Evolutionary conservation across 2,888 invertebrate genomes (phyloP), one percentile per base, ranked within the genome.

Genomic region (Lepidocyrtinus sp.): DNA sequence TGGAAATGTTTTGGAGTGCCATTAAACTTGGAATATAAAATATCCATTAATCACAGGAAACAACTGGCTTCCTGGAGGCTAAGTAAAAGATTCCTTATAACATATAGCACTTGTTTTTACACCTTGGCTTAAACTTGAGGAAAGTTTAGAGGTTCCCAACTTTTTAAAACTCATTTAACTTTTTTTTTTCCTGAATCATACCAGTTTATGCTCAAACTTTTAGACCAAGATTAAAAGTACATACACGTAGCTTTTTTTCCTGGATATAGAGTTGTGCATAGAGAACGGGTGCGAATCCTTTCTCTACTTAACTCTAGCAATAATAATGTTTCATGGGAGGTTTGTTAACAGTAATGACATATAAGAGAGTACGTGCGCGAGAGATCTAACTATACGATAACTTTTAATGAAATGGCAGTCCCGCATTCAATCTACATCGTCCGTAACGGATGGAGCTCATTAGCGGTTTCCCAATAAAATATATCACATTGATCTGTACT

Each of bases 401-500:
- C 69, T 69, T 75, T 75, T 75, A 75, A 75, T 75, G 75, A 45
- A 69, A 75, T 68, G 27, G 15, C 24, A 46, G 22, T 7, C 1
- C 50, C 55, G 55, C 55, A 55, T 55, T 55, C 55, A 55, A 36
- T 55, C 55, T 55, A 55, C 17, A 55, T 55, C 55, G 55, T 19
- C 26, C 62, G 69, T 59, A 79, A 74, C 79, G 79, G 79, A 79
- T 79, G 79, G 68, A 71, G 73, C 79, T 79, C 79, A 79, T 79
- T 79, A 79, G 79, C 24, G 79, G 73, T 69, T 79, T 64, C 73
- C 67, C 69, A 73, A 73, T 74, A 69, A 55, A 55, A 55, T 26
- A 26, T 55, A 26, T 50, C 50, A 25, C 46, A 73, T 73, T 73
- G 73, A 73, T 73, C 79, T 64, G 45, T 68, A 64, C 69, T n/a